Percentiles rank a stretch among this genome's conserved stretches.
These are phyloP conservation scores for Eudyptes chrysolophus DNA, from an alignment of 2,113 vertebrate species.

Conservation along the genomic window DNA sequence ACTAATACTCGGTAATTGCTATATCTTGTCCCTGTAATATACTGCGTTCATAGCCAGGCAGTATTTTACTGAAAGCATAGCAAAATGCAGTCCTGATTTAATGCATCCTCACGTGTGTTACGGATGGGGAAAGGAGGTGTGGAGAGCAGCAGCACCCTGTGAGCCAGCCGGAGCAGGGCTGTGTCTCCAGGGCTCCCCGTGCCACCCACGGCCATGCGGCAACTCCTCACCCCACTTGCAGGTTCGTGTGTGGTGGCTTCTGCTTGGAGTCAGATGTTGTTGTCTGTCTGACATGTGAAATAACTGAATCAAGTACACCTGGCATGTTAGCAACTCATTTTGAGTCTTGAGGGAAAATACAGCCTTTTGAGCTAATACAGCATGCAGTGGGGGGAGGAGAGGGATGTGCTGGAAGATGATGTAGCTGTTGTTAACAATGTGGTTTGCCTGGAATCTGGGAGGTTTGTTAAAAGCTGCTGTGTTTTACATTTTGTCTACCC, in stretches of 20 bases:
- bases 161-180: fast-evolving
- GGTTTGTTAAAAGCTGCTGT: neutral
- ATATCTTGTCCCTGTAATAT: neutral
- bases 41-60: neutral
- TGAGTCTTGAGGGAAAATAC: neutral
- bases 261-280: neutral
- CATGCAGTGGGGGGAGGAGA: fast-evolving
- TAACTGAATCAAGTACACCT: neutral
- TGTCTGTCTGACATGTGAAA: neutral
- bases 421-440: neutral
- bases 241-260: fast-evolving
- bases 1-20: neutral
- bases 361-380: neutral
- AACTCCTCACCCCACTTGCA: fast-evolving
- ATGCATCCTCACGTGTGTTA: fast-evolving
- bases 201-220: fast-evolving
- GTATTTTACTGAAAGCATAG: neutral
- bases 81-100: neutral
- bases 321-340: neutral
- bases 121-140: neutral
- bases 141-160: fast-evolving
- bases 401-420: neutral
- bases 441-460: neutral
- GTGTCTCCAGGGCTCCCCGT: fast-evolving
- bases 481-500: neutral